Conservation (phyloP, 2,113 vertebrate species). For the Callocephalon fimbriatum region DNA sequence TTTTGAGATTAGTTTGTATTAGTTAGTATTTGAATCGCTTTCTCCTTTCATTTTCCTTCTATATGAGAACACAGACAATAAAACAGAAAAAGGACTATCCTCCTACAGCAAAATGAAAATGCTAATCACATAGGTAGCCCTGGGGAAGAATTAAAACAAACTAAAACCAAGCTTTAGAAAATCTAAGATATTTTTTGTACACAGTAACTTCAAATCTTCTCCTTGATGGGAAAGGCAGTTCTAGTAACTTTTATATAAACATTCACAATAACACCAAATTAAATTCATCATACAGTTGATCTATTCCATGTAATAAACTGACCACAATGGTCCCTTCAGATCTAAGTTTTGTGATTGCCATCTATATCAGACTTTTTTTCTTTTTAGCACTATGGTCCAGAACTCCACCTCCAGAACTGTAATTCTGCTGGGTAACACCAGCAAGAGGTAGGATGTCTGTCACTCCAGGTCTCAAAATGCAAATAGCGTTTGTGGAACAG, state of each 20-base stretch:
- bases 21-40: background rate
- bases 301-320: background rate
- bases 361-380: accelerated
- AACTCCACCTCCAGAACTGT: background rate
- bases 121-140: background rate
- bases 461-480: background rate
- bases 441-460: background rate
- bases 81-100: background rate
- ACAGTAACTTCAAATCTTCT: background rate
- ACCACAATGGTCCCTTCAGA: background rate
- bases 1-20: background rate
- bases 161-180: background rate
- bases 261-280: background rate
- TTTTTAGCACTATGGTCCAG: background rate
- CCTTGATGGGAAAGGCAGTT: background rate
- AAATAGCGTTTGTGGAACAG: background rate
- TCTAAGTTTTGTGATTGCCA: background rate
- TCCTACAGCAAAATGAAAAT: background rate
- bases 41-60: background rate
- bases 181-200: background rate
- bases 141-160: background rate
- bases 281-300: background rate
- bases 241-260: background rate
- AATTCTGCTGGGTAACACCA: background rate
- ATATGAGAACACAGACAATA: background rate